Conservation (phyloP, 2,888 invertebrate genomes). For the Laothoe populi region DNA sequence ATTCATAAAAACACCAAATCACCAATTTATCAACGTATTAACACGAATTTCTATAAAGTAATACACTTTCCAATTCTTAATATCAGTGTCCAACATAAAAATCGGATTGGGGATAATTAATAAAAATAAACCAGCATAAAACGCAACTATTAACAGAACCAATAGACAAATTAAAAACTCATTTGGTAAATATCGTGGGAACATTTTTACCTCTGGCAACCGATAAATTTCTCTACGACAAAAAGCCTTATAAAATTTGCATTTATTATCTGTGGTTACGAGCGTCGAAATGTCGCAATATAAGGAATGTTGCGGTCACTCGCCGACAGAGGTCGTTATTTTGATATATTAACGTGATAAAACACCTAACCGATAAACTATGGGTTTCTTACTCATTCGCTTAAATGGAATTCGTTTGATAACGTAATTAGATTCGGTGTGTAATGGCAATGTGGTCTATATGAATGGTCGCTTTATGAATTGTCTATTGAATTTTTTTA, state of each 20-base stretch:
- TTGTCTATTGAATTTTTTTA: too few species aligned
- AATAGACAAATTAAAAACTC: conserved; percentile 59
- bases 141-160: conserved; percentile 58
- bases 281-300: conserved; percentile 43
- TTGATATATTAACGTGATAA: conserved; percentile 60
- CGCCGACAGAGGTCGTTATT: conserved; percentile 59
- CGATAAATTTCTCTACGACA: conserved; percentile 62
- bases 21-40: not conserved
- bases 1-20: not conserved
- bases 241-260: conserved; percentile 71
- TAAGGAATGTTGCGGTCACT: conserved; percentile 52
- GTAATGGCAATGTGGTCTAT: conserved; percentile 1
- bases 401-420: conserved; percentile 33
- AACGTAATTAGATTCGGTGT: conserved; percentile 18
- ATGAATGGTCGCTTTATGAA: not conserved
- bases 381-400: conserved; percentile 44
- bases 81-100: conserved; percentile 3
- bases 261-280: conserved; percentile 65
- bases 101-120: conserved; percentile 14
- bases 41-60: not conserved
- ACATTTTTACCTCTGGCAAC: conserved; percentile 58
- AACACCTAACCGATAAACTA: conserved; percentile 41
- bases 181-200: conserved; percentile 64
- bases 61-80: not conserved
- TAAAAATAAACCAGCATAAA: conserved; percentile 45